Percentiles rank a stretch among this genome's conserved stretches.
Conservation (phyloP, 2,113 vertebrate species). For the Scomber colias region DNA sequence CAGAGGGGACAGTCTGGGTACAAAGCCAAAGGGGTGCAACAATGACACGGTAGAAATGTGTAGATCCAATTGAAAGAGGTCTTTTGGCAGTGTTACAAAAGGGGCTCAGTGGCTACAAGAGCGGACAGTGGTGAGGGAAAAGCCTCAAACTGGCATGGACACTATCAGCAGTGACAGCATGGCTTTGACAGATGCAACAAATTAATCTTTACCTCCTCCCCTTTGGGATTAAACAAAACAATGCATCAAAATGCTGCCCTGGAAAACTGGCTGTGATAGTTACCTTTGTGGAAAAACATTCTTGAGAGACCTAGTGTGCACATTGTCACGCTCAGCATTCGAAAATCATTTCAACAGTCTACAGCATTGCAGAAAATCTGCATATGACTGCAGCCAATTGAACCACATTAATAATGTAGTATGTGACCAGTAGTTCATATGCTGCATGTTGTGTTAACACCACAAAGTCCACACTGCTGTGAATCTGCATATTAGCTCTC, state of each 20-base stretch:
- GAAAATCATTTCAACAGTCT: conserved; percentile 43
- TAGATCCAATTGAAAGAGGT: conserved; percentile 68
- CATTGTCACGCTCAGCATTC: conserved; percentile 40
- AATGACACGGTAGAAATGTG: conserved; percentile 68
- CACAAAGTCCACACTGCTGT: conserved; percentile 6
- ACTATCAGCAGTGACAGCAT: conserved; percentile 71
- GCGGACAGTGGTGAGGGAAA: conserved; percentile 58
- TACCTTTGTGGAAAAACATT: conserved; percentile 46
- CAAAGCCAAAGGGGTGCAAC: conserved; percentile 60
- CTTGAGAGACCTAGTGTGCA: conserved; percentile 31
- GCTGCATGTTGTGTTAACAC: conserved; percentile 32
- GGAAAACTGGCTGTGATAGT: conserved; percentile 60
- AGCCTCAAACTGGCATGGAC: conserved; percentile 66
- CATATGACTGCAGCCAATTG: conserved; percentile 47
- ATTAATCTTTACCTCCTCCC: conserved; percentile 75
- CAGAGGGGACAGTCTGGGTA: conserved; percentile 31
- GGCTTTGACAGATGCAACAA: conserved; percentile 76
- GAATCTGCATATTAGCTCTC: conserved; percentile 29
- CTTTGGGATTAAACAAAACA: conserved; percentile 73
- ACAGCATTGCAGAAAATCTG: conserved; percentile 49
- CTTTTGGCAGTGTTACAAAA: conserved; percentile 68
- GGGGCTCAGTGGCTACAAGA: conserved; percentile 58
- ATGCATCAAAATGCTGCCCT: conserved; percentile 67
- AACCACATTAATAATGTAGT: conserved; percentile 54
- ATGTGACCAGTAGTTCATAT: conserved; percentile 40